Base-by-base conservation (phyloP, 2,888 invertebrate species). In the Philhelius pedissequus region DNA sequence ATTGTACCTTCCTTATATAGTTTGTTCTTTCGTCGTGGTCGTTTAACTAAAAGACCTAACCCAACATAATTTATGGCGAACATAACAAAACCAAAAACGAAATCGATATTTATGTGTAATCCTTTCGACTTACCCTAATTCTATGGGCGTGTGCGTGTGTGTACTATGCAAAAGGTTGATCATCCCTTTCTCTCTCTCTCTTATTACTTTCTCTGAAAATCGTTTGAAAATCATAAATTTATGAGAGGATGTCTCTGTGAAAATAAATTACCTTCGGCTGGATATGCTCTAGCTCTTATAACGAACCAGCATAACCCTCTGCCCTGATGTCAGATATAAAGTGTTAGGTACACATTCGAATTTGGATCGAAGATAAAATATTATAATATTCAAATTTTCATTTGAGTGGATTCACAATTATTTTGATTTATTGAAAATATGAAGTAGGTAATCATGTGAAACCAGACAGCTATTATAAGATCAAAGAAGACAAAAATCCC, bases 101-200 rank as follows among this genome's bases (percentile, higher is more conserved):
- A 82, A 77, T 82, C 66, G 60, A 71, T 73, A 82, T 71, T 71
- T 68, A 77, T 60, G 60, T 68, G 81, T 82, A 77, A 77, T 82
- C 81, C 71, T 40, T 25, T 48, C 20, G 8, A 62, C 60, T 77
- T 77, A 81, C 50, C 45, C 58, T 81, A 81, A 81, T 81, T 71
- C 66, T 45, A 1, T 76, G 52, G 9, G 52, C 20, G 11, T 32
- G 5, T 1, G 15, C 7, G 8, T 7, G 32, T 20, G 6, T 27
- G 20, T 35, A 20, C 8, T 54, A 27, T 77, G 58, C 60, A 60
- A 45, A 68, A 22, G 74, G 58, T 56, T 75, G 68, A 68, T 43
- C 20, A 48, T 27, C 22, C 45, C n/a, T 64, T 11, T 2, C 9
- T 2, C 13, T n/a, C 7, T 4, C 7, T 22, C 1, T 9, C 8